Evolutionary conservation across 2,113 vertebrate genomes (phyloP).

Genomic region (Pollachius pollachius): DNA sequence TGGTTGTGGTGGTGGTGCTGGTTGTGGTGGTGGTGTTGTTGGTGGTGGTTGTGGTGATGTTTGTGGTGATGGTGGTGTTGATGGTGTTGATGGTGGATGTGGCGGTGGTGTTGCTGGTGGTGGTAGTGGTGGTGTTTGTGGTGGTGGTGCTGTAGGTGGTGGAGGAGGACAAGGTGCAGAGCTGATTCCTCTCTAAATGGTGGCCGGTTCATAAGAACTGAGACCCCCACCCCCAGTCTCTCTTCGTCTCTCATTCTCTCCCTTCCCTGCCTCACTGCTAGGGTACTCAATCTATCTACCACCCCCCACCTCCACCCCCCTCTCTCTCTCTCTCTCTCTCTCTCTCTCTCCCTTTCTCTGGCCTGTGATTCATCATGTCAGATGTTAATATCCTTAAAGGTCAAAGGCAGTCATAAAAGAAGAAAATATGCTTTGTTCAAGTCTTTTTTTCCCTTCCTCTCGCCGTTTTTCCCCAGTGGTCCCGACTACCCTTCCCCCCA

Average conservation of each 20-base stretch:
- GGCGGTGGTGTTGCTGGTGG: too few relatives aligned
- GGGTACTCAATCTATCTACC: too few relatives aligned
- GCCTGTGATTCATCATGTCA: slow-evolving; percentile 63
- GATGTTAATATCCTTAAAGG: slow-evolving; percentile 71
- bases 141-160: too few relatives aligned
- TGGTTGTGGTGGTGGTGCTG: too few relatives aligned
- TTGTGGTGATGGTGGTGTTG: too few relatives aligned
- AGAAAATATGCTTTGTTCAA: slow-evolving; percentile 66
- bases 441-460: slow-evolving; percentile 29
- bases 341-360: slow-evolving; percentile 22
- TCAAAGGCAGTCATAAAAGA: slow-evolving; percentile 66
- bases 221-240: background rate
- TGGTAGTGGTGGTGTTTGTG: too few relatives aligned
- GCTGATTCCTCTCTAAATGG: too few relatives aligned
- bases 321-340: slow-evolving; percentile 5
- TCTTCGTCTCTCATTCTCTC: too few relatives aligned
- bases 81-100: too few relatives aligned
- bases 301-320: slow-evolving; percentile 2
- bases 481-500: slow-evolving; percentile 26
- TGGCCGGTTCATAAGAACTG: slow-evolving; percentile 47
- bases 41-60: too few relatives aligned
- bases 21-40: too few relatives aligned
- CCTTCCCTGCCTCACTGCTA: background rate
- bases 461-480: slow-evolving; percentile 27
- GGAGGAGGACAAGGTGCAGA: too few relatives aligned